A percentile compares a stretch with the other conserved stretches of the same genome.
Conservation (phyloP, 1,140 invertebrate genomes). For the Odontomachus brunneus region DNA sequence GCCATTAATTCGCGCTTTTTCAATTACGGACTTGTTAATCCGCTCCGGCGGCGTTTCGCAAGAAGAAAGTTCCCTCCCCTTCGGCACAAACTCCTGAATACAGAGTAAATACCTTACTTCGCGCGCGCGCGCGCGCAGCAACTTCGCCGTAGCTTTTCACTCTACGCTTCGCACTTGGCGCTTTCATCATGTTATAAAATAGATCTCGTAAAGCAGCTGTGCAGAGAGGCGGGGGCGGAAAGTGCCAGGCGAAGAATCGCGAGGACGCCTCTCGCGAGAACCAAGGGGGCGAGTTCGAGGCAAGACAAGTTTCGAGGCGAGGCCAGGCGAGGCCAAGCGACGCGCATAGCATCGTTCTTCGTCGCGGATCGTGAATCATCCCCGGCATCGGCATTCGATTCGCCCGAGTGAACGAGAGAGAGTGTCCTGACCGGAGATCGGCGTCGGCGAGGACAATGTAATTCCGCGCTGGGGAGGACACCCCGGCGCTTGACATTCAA, state of each 20-base stretch:
- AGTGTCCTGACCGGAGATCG: background rate
- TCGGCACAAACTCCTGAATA: slow-evolving; percentile 22
- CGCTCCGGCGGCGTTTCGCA: background rate
- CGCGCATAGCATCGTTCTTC: background rate
- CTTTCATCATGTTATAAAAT: slow-evolving; percentile 46
- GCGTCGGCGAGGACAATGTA: slow-evolving; percentile 18
- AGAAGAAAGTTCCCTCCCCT: slow-evolving; percentile 31
- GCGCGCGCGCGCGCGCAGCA: background rate
- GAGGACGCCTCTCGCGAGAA: background rate
- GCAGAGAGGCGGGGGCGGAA: background rate
- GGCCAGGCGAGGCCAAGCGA: background rate
- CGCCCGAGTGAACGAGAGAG: background rate
- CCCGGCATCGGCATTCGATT: slow-evolving; percentile 7
- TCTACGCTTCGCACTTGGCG: slow-evolving; percentile 23
- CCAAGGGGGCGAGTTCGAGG: too few relatives aligned
- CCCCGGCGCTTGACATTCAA: slow-evolving; percentile 50
- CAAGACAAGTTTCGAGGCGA: too few relatives aligned
- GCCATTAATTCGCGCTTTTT: background rate
- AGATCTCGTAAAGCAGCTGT: slow-evolving; percentile 11
- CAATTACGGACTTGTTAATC: slow-evolving; percentile 12
- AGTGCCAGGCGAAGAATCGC: background rate
- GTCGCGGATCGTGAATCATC: slow-evolving; percentile 33
- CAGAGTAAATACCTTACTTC: slow-evolving; percentile 29
- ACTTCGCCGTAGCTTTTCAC: slow-evolving; percentile 26
- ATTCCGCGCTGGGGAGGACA: slow-evolving; percentile 25